These are phyloP conservation scores for Nomada fabriciana DNA, from an alignment of 2,888 invertebrate genomes.

Conservation along the genomic window DNA sequence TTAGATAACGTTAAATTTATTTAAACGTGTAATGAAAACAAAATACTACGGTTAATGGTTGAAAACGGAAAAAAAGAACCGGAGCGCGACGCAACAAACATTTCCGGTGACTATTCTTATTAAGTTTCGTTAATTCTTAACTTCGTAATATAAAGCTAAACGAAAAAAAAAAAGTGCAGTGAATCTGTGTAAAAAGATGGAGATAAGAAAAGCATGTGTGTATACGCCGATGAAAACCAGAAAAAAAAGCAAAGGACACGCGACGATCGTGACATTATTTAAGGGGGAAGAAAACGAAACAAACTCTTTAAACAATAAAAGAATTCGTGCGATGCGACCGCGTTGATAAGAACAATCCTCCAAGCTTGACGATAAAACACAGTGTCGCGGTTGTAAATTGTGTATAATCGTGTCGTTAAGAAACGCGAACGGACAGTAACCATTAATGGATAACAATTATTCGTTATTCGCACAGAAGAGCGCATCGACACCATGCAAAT, in stretches of 20 bases:
- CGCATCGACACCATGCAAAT: constrained; percentile 28
- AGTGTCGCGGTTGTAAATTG: constrained; percentile 74
- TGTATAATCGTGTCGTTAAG: constrained; percentile 68
- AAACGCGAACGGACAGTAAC: constrained; percentile 47
- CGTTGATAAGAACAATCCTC: constrained; percentile 44
- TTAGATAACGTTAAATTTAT: constrained; percentile 63
- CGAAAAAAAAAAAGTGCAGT: constrained; percentile 60
- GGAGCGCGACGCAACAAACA: constrained; percentile 44
- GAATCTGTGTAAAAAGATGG: constrained; percentile 53
- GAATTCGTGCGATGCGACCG: constrained; percentile 35
- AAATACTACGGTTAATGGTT: constrained; percentile 43
- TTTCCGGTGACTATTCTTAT: constrained; percentile 50
- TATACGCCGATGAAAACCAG: constrained; percentile 54
- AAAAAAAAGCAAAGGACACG: constrained; percentile 25
- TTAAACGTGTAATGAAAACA: constrained; percentile 56
- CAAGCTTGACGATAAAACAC: constrained; percentile 57
- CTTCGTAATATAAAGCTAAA: constrained; percentile 33
- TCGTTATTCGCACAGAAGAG: constrained; percentile 42
- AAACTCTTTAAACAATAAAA: constrained; percentile 51
- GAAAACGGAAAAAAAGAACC: not conserved
- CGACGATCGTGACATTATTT: constrained; percentile 47
- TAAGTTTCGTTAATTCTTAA: constrained; percentile 55
- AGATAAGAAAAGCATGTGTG: constrained; percentile 53
- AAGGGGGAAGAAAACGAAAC: not conserved
- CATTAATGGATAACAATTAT: constrained; percentile 43